Base-by-base conservation (phyloP, 2,888 invertebrate genomes). In the Zeuzera pyrina region DNA sequence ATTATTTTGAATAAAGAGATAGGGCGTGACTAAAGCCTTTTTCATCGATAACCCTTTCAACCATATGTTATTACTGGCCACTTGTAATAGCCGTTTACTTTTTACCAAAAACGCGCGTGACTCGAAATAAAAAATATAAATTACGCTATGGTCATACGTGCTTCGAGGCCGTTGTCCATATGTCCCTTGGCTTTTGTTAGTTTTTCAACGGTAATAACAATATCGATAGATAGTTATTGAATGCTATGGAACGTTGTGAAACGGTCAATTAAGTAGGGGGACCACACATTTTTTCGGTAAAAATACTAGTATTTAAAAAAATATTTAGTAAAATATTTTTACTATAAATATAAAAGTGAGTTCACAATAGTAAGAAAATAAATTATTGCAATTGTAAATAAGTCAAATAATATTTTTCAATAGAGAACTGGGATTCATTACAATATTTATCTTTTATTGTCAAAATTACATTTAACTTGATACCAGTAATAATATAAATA, bases 1-100 rank as follows among this genome's bases (percentile, higher is more conserved):
- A n/a, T n/a, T n/a, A n/a, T n/a, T n/a, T n/a, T n/a, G n/a, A 60
- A 67, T 66, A 63, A 60, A 70, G 67, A 63, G 57, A 64, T 54
- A 60, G 58, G 45, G 51, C 57, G 55, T 67, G 55, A 63, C 61
- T 45, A 53, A 49, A 53, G 24, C 34, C 41, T 38, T 53, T 54
- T 44, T 52, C 54, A 30, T 26, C 30, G 25, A 31, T 37, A 53
- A 61, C 62, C 62, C 62, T 52, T 57, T 52, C 43, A 44, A 34
- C 47, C 70, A 71, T 68, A 69, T 72, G 70, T 44, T 43, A 46
- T 32, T 58, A 36, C n/a, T 10, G 10, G 26, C 26, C 26, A 13
- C 27, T 28, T 10, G 10, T 28, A 12, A 25, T 12, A 12, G 36
- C 42, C 36, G 39, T 37, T 42, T 35, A 33, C 29, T 29, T 27